phyloP scores from a whole-genome alignment of 1,140 invertebrate species.

The Lutraria rhynchaena region DNA sequence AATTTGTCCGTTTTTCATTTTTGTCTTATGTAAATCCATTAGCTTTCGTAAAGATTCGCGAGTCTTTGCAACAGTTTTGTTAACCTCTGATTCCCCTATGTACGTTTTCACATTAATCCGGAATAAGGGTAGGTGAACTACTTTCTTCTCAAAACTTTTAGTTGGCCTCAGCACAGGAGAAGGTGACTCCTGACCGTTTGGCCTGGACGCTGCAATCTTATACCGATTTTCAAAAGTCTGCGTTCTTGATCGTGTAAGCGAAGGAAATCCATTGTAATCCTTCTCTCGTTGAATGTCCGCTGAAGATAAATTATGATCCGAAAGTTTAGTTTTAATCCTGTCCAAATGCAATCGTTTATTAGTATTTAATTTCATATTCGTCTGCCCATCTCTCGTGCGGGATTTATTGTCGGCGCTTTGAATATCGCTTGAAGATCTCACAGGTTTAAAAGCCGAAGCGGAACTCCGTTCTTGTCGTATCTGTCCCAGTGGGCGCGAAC shows the following conservation, averaged over 20 bases:
- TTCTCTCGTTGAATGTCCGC: background rate
- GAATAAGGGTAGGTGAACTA: conserved; percentile 65
- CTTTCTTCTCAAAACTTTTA: conserved; percentile 61
- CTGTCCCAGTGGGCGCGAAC: conserved; percentile 32
- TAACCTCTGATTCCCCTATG: conserved; percentile 53
- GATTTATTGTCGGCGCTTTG: background rate
- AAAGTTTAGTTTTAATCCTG: background rate
- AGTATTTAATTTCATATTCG: conserved; percentile 7
- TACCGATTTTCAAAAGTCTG: conserved; percentile 65
- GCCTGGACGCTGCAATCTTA: conserved; percentile 62
- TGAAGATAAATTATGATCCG: background rate
- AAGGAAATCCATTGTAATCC: conserved; percentile 4
- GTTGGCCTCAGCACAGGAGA: conserved; percentile 23
- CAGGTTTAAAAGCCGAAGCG: background rate
- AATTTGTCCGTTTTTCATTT: conserved; percentile 48
- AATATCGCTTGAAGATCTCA: background rate
- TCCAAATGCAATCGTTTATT: background rate
- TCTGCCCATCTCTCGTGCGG: background rate
- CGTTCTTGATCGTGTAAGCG: conserved; percentile 32
- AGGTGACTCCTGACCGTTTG: conserved; percentile 20
- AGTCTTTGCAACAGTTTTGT: conserved; percentile 60
- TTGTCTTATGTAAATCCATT: conserved; percentile 60
- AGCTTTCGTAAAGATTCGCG: conserved; percentile 63
- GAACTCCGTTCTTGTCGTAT: conserved; percentile 2
- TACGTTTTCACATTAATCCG: conserved; percentile 64